Evolutionary conservation across 2,113 vertebrate species (phyloP).

Genomic region (Microcebus ravelobensis): DNA sequence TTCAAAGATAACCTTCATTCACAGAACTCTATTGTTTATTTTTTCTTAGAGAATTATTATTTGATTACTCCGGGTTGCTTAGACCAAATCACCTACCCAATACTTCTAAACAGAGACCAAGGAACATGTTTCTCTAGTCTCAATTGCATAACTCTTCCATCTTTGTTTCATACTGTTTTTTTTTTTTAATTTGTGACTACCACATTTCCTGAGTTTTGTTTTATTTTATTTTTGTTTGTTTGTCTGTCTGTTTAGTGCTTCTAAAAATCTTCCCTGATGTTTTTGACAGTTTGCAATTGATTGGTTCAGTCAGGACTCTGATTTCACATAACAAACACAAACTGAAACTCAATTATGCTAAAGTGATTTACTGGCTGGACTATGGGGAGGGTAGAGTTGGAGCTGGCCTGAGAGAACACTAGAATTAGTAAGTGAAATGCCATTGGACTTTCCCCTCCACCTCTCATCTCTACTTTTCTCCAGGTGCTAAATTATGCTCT

Average conservation of each 20-base stretch:
- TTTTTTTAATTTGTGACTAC: not conserved
- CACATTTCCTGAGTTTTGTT: not conserved
- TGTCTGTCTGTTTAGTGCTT: not conserved
- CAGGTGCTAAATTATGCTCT: not conserved
- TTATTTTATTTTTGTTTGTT: not conserved
- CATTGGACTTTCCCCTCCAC: not conserved
- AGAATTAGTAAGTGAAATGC: not conserved
- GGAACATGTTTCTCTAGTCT: not conserved
- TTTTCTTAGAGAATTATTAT: not conserved
- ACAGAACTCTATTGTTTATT: not conserved
- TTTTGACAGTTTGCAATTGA: not conserved
- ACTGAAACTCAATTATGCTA: not conserved
- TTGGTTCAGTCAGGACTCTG: not conserved
- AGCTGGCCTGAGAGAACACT: not conserved
- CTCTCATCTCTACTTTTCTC: not conserved
- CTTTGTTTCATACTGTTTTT: not conserved
- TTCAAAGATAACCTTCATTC: conserved; percentile 14
- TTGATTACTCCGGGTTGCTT: not conserved
- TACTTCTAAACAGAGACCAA: conserved; percentile 4
- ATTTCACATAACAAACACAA: conserved; percentile 34
- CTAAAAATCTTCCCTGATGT: conserved; percentile 28
- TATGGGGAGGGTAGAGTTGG: not conserved
- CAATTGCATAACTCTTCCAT: not conserved
- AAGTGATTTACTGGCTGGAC: not conserved
- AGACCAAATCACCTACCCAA: not conserved